Evolutionary conservation across 2,888 invertebrate genomes (phyloP).

Genomic region (Tenthredo notha): DNA sequence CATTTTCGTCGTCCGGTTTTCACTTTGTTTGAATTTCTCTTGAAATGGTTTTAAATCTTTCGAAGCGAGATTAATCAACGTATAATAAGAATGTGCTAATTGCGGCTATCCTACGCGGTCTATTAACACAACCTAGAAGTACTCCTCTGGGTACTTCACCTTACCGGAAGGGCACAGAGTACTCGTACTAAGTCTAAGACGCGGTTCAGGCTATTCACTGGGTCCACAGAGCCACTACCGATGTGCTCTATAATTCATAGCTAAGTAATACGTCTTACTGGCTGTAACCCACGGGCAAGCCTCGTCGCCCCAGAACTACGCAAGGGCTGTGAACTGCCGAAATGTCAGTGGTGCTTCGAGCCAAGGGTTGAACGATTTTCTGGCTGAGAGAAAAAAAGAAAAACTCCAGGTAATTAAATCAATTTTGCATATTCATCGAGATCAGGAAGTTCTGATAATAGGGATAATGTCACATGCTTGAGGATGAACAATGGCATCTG

Average conservation of each 20-base stretch:
- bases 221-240: conserved; percentile 62
- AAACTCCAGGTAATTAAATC: neutral
- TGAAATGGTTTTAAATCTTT: neutral
- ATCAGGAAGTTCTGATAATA: neutral
- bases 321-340: neutral
- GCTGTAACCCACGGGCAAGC: conserved; percentile 38
- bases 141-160: neutral
- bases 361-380: neutral
- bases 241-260: conserved; percentile 74
- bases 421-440: neutral
- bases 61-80: neutral
- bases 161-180: conserved; percentile 34
- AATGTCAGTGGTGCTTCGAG: neutral
- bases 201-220: conserved; percentile 57
- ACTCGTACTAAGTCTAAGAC: conserved; percentile 39
- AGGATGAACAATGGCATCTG: neutral
- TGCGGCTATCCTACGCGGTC: neutral
- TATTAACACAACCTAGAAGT: neutral
- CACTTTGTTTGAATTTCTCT: conserved; percentile 5
- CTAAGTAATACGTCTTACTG: conserved; percentile 75
- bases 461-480: neutral
- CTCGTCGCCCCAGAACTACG: conserved; percentile 14
- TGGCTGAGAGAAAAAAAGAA: neutral
- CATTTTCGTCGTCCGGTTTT: neutral
- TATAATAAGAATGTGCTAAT: neutral